Evolutionary conservation across 2,797 vertebrate genomes (phyloP), one percentile per base, ranked within the genome.

Genomic region (Leptodactylus fallax): DNA sequence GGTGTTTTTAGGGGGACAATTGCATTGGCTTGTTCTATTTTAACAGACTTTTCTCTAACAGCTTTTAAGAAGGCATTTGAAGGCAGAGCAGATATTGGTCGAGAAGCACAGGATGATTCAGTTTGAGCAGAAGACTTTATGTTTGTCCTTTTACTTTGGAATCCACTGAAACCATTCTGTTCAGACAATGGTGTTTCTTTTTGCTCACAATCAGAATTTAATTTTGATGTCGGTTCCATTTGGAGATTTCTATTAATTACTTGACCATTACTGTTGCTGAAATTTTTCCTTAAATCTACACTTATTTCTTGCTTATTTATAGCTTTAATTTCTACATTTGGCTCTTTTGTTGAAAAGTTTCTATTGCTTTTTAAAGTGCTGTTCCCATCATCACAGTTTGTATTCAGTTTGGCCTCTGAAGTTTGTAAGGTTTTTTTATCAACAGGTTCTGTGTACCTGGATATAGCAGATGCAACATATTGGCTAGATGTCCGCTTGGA

Each of bases 401-500:
- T 84, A 87, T 91, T 77, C 3, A 76, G 72, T 71, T 80, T 79
- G 19, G 85, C 61, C 0, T 25, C 80, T n/a, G 58, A 81, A 51
- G 87, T 90, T 16, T 3, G 0, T 14, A 79, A 80, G 21, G 91
- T 78, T 87, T 93, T 95, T 88, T 87, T 87, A 0, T 90, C 90
- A 3, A 90, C 88, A 87, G 92, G 91, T 12, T 88, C 95, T 63
- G 95, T 94, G 49, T 96, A 94, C 93, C 94, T 97, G 90, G 94
- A 92, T 91, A 99, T 97, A 72, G 97, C 97, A 85, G 97, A 98
- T 0, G 97, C 97, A 91, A 99, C 95, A 4, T 99, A 98, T 85
- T 98, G 97, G 92, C 97, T 99, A 69, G 97, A 99, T 1, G 97
- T 99, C 92, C 97, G 95, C 87, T 96, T 96, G 4, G 96, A 93